Conservation (phyloP, 2,888 invertebrate genomes). For the Trissoscelio sp. region DNA sequence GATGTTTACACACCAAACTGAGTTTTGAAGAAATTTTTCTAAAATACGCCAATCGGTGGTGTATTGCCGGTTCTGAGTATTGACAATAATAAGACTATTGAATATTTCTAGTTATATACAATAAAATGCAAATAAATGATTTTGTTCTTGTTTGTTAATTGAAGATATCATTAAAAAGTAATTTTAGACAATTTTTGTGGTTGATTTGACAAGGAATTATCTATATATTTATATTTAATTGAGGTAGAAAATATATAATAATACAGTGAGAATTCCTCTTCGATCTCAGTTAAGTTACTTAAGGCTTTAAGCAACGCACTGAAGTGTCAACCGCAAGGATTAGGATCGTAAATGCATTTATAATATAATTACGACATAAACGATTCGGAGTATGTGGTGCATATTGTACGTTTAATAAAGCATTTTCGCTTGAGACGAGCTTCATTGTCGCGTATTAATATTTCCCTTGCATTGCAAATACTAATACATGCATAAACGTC, state of each 20-base stretch:
- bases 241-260: conserved; percentile 55
- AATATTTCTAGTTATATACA: too few species aligned
- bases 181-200: too few species aligned
- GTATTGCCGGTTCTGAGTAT: too few species aligned
- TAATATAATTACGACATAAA: conserved; percentile 79
- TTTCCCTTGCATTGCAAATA: conserved; percentile 70
- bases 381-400: conserved; percentile 73
- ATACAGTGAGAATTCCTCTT: conserved; percentile 64
- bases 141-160: too few species aligned
- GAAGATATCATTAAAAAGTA: too few species aligned
- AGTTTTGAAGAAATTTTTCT: too few species aligned
- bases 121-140: too few species aligned
- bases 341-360: conserved; percentile 76
- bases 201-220: too few species aligned
- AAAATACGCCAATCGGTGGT: too few species aligned
- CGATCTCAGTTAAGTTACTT: conserved; percentile 68
- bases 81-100: too few species aligned
- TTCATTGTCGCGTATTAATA: conserved; percentile 71
- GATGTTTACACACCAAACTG: too few species aligned
- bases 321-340: conserved; percentile 73
- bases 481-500: conserved; percentile 31
- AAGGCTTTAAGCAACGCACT: conserved; percentile 66
- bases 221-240: conserved; percentile 63
- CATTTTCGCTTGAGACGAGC: conserved; percentile 74
- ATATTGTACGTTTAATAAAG: conserved; percentile 79